Percentiles rank a stretch among this genome's conserved stretches.
These are phyloP conservation scores for Charadrius vociferus DNA, from an alignment of 2,113 vertebrate genomes.

Conservation along the genomic window DNA sequence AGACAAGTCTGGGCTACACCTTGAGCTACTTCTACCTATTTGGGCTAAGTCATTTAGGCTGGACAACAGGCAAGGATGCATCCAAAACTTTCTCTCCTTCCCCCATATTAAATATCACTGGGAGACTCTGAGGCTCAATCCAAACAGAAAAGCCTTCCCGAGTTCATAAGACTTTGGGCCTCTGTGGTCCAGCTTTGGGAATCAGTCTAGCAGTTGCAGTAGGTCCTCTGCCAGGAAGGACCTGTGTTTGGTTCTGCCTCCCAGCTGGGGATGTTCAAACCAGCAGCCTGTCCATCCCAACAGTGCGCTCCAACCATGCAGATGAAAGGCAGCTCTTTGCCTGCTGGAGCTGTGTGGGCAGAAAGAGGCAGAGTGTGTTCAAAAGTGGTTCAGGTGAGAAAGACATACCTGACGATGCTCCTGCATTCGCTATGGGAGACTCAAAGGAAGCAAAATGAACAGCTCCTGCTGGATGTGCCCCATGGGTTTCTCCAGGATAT, in stretches of 20 bases:
- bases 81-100: not conserved
- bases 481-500: not conserved
- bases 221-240: not conserved
- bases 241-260: not conserved
- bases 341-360: not conserved
- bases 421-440: not conserved
- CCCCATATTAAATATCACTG: not conserved
- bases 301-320: fast-evolving
- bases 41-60: not conserved
- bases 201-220: not conserved
- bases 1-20: not conserved
- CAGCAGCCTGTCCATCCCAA: not conserved
- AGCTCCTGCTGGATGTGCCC: not conserved
- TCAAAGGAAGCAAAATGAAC: not conserved
- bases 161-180: not conserved
- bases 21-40: not conserved
- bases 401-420: not conserved
- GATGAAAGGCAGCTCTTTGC: not conserved
- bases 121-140: not conserved
- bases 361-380: not conserved
- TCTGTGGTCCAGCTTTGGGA: not conserved
- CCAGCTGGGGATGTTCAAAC: not conserved
- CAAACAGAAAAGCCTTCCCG: not conserved
- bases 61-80: not conserved
- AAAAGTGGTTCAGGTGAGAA: not conserved